Base-by-base conservation (phyloP, 1,140 invertebrate genomes). In the Drosophila fuyamai region DNA sequence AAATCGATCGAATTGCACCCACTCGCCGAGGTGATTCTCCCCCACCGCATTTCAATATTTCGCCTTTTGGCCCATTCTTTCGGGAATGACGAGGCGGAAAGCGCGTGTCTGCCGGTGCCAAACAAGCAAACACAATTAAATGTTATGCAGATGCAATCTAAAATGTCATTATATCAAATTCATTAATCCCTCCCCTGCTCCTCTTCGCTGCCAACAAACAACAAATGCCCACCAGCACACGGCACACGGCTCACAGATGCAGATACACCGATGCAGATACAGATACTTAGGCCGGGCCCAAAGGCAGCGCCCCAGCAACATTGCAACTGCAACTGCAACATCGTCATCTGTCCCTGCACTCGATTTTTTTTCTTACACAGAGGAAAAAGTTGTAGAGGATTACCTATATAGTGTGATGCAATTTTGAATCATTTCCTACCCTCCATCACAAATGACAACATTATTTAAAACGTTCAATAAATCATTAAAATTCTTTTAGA, bases 81-180 rank as follows among this genome's bases (percentile, higher is more conserved):
- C 61, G 44, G 65, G 79, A 80, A 88, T 88, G 84, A 88, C 83
- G 82, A 70, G 80, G 84, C 83, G 83, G 63, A 88, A 88, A 88
- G 79, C 81, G 79, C 79, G 80, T 89, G 86, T 66, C 83, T 78
- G 79, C 50, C 74, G 75, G 59, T 38, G 51, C 63, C 50, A 57
- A 62, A 89, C 84, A 89, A 77, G 84, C 84, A 89, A 90, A 89
- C 85, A 90, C 85, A 90, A 90, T 90, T 90, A 90, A 90, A 90
- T 90, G 81, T 90, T 90, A 90, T 90, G 85, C 85, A 90, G 85
- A 90, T 90, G 85, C 85, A 90, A 90, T 90, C 85, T 90, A 90
- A 90, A 90, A 90, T 90, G 85, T 90, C 85, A 90, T 90, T 90
- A 90, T 90, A 90, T 90, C 85, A 90, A 90, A 90, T 90, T 90